Base-by-base conservation (phyloP, 2,888 invertebrate genomes). In the Mechanitis mazaeus region DNA sequence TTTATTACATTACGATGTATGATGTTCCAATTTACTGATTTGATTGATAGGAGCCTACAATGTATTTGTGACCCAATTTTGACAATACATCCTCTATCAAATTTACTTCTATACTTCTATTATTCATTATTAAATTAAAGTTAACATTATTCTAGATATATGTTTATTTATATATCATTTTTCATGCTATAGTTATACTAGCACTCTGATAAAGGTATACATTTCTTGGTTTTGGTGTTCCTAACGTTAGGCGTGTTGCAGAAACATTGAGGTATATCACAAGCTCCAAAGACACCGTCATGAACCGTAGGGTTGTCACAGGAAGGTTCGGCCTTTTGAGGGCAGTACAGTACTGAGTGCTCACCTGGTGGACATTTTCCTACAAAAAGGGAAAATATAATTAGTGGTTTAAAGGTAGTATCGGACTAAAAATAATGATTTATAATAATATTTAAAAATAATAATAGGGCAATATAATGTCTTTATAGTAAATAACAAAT, bases 271-370 rank as follows among this genome's bases (percentile, higher is more conserved):
- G 84, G 84, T 3, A 75, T 71, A 55, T 54, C 83, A 55, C 85
- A 84, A 0, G 74, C 69, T 2, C 62, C 70, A 2, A 20, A 12
- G 0, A 55, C 42, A 0, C 69, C 57, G 0, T 77, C 68, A 55
- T 84, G 83, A 0, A 84, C 69, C 0, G 63, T 76, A 6, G 80
- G 83, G 60, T 79, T 79, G 56, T 77, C 75, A 58, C 85, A 85
- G 0, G 78, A 71, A 0, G 85, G 81, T 54, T 84, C 85, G 0
- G 78, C 80, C 54, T 38, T 73, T 45, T 73, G 75, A 0, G 84
- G 84, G 54, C 85, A 85, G 73, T 83, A 84, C 1, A 85, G 72
- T 0, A 85, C 85, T 0, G 83, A 81, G 50, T 85, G 83, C 45
- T 85, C 84, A 0, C 82, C 84, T 0, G 70, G 47, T 0, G 75